Percentiles rank a stretch among this genome's conserved stretches.
Conservation (phyloP, 2,113 vertebrate species). For the Hystrix brachyura region DNA sequence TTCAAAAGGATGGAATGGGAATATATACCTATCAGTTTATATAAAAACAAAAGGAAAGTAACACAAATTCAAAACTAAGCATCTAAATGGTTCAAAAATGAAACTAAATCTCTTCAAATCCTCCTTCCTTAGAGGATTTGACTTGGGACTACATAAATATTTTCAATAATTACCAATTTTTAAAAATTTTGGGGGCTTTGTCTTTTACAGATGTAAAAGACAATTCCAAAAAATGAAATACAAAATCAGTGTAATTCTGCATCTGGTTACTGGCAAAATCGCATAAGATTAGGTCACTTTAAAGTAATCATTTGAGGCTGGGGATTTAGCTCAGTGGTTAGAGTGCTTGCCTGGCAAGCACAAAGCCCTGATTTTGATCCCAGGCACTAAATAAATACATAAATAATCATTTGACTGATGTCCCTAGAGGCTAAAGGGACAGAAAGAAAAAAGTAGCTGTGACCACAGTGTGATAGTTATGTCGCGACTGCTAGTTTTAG, state of each 20-base stretch:
- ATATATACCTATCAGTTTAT: background rate
- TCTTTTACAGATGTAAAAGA: no score
- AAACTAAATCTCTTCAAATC: background rate
- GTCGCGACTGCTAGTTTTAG: background rate
- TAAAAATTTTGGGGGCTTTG: background rate
- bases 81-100: background rate
- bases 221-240: background rate
- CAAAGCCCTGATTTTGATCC: no score
- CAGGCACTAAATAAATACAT: no score
- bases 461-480: background rate
- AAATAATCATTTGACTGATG: background rate
- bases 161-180: background rate
- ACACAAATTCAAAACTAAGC: background rate
- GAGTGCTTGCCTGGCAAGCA: no score
- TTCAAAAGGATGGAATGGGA: background rate
- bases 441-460: background rate
- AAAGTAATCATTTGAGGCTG: background rate
- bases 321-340: no score
- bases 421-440: background rate
- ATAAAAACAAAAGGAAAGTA: background rate
- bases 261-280: background rate
- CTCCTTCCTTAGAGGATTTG: background rate
- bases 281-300: background rate
- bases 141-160: background rate
- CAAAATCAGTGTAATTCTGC: conserved; percentile 3